These are phyloP conservation scores for Corvus cornix DNA, from an alignment of 2,113 vertebrate genomes.

Conservation along the genomic window DNA sequence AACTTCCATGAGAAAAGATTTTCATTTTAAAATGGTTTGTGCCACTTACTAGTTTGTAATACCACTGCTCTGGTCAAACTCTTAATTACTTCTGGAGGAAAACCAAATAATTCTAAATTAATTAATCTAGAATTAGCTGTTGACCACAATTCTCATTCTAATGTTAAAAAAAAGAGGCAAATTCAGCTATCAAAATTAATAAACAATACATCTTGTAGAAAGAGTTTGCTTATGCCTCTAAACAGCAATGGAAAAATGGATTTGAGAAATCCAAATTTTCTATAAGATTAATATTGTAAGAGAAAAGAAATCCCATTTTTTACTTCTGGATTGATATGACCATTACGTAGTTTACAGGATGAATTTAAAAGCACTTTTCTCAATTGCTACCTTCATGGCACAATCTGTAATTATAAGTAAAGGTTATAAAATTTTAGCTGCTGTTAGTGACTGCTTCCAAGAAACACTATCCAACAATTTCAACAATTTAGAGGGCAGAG, in stretches of 20 bases:
- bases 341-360: background rate
- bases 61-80: background rate
- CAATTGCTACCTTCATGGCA: background rate
- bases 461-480: background rate
- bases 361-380: background rate
- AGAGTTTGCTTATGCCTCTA: background rate
- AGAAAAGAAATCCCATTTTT: background rate
- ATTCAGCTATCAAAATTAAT: background rate
- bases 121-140: background rate
- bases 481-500: background rate
- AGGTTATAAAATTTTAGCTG: conserved; percentile 19
- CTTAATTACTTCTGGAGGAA: background rate
- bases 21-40: background rate
- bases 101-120: background rate
- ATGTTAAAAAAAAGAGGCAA: accelerated
- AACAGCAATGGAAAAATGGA: background rate
- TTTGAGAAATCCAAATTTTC: background rate
- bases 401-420: conserved; percentile 27
- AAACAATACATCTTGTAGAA: background rate
- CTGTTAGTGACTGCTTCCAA: background rate
- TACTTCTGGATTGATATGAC: background rate
- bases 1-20: background rate
- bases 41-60: background rate
- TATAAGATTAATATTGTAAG: background rate
- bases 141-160: background rate